phyloP scores from a whole-genome alignment of 1,140 invertebrate genomes.

The Bathynomus jamesi region DNA sequence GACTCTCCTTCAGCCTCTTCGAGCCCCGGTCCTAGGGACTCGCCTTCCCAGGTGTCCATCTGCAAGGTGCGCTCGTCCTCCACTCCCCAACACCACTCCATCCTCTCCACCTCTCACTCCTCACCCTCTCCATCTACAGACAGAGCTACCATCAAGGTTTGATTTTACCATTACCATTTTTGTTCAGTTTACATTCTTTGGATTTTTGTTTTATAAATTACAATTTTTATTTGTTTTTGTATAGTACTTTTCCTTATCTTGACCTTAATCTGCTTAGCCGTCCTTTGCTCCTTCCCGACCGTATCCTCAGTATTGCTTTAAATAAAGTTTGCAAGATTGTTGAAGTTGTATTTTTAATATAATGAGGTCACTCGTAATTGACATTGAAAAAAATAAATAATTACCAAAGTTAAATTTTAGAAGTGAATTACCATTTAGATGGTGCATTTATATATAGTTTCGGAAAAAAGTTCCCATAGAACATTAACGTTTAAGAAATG shows the following conservation, averaged over 20 bases:
- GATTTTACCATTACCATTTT: slow-evolving; percentile 7
- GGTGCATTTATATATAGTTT: too few relatives aligned
- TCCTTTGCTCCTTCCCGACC: too few relatives aligned
- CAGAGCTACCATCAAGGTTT: slow-evolving; percentile 31
- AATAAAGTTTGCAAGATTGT: too few relatives aligned
- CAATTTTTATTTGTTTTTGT: background rate
- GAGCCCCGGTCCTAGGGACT: slow-evolving; percentile 29
- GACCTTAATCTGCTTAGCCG: too few relatives aligned
- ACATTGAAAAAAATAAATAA: too few relatives aligned
- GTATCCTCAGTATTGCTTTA: too few relatives aligned
- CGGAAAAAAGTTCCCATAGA: too few relatives aligned
- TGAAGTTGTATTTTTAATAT: too few relatives aligned
- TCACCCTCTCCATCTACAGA: slow-evolving; percentile 23
- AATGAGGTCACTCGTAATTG: too few relatives aligned
- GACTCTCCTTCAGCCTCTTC: slow-evolving; percentile 32
- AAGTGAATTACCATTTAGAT: too few relatives aligned
- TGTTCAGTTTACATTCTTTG: slow-evolving; percentile 5
- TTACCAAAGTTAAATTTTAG: too few relatives aligned
- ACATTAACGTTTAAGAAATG: too few relatives aligned
- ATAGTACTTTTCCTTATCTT: background rate
- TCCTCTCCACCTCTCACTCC: slow-evolving; percentile 16
- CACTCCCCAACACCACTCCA: background rate
- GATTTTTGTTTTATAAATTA: background rate
- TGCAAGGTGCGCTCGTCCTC: background rate
- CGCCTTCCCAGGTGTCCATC: slow-evolving; percentile 33